Evolutionary conservation across 2,888 invertebrate genomes (phyloP), one percentile per base, ranked within the genome.

Genomic region (Temnothorax ravouxi): DNA sequence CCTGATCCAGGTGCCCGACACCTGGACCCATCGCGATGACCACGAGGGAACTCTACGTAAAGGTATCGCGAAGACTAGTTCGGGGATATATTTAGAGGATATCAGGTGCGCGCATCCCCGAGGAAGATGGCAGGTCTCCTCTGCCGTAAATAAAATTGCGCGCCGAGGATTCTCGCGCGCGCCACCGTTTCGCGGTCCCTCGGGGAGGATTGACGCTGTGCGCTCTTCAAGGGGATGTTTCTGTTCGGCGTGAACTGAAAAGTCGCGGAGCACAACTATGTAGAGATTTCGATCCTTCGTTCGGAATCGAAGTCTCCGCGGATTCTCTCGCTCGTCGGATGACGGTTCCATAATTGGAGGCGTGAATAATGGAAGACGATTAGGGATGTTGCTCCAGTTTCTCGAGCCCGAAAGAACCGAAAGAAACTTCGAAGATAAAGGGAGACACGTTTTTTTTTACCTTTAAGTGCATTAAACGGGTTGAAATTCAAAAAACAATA

Each of bases 1-100:
- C 84, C 85, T 74, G 84, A 86, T 69, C 83, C 77, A 88, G 86
- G 87, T 80, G 79, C 59, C 44, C 13, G 59, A 38, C 81, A 81
- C 82, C 83, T 76, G 85, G 84, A 89, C 85, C 84, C 38, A 79
- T 71, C 67, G 71, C 84, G 84, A 94, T 94, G 94, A 94, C 94
- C 88, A 94, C 94, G 84, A 93, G 92, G 91, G 94, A 94, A 87
- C 93, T 94, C 59, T 94, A 94, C 91, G 94, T 93, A 71, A 94
- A 94, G 94, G 94, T 94, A 93, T 82, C 79, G 84, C 87, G 84
- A 62, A 62, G 71, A 59, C 25, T 41, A 8, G 11, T 5, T 66
- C 59, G 52, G 59, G 41, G 44, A 0, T 5, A n/a, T 69, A n/a
- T 18, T n/a, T 34, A 34, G 34, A n/a, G 61, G 61, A 38, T 29